phyloP scores from a whole-genome alignment of 2,888 invertebrate species.

The Cynaeus angustus region DNA sequence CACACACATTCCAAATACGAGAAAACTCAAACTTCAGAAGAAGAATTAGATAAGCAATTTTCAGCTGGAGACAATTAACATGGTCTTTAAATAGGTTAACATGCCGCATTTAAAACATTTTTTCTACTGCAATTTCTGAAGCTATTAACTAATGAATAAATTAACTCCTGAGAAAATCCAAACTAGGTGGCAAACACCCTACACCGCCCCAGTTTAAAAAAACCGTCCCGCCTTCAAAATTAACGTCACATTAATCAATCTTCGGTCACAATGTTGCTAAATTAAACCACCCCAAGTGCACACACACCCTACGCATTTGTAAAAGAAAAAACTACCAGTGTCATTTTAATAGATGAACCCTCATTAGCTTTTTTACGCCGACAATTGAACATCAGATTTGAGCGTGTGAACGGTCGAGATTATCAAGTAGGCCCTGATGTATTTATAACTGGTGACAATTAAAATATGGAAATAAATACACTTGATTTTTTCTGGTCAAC shows the following conservation, averaged over 20 bases:
- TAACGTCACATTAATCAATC: slow-evolving; percentile 70
- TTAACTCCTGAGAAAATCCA: slow-evolving; percentile 35
- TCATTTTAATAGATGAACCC: slow-evolving; percentile 69
- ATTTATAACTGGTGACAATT: slow-evolving; percentile 69
- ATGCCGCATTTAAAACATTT: no score
- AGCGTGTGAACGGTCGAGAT: slow-evolving; percentile 68
- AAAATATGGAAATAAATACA: slow-evolving; percentile 67
- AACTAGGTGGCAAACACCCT: slow-evolving; percentile 32
- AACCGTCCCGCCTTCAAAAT: slow-evolving; percentile 66
- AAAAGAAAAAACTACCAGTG: slow-evolving; percentile 67
- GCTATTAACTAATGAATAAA: neutral
- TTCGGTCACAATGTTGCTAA: slow-evolving; percentile 67
- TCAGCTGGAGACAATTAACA: no score
- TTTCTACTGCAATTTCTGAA: no score
- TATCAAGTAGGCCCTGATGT: slow-evolving; percentile 65
- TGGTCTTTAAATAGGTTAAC: no score
- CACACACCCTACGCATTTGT: slow-evolving; percentile 65
- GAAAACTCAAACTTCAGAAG: slow-evolving; percentile 29
- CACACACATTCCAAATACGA: slow-evolving; percentile 49
- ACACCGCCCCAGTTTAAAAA: slow-evolving; percentile 45
- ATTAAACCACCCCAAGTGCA: slow-evolving; percentile 61
- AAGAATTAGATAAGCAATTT: neutral
- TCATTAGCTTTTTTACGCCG: slow-evolving; percentile 67
- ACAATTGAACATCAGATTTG: slow-evolving; percentile 67
- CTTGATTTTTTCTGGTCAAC: slow-evolving; percentile 50